Conservation (phyloP, 2,797 vertebrate species). For the Tolypeutes matacus region DNA sequence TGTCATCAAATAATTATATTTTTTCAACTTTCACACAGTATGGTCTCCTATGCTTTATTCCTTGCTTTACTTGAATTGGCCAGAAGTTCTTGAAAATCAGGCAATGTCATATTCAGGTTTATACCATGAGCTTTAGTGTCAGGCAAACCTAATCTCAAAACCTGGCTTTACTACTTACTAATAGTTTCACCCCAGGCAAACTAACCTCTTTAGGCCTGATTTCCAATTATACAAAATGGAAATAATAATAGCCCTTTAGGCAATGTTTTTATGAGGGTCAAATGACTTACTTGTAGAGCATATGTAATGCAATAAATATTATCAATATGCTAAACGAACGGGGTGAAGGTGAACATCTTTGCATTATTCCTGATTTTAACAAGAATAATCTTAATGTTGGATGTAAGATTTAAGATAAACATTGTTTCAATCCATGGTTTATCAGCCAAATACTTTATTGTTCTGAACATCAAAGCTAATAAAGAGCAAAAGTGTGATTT, state of each 20-base stretch:
- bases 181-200: background rate
- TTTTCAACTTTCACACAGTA: background rate
- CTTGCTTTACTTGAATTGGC: background rate
- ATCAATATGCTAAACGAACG: background rate
- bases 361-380: background rate
- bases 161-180: background rate
- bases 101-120: background rate
- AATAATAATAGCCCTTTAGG: background rate
- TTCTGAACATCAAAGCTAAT: background rate
- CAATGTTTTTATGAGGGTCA: background rate
- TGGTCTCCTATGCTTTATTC: background rate
- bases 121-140: background rate
- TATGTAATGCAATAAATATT: background rate
- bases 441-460: background rate
- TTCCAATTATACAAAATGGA: constrained; percentile 20
- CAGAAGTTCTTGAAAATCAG: background rate
- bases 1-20: background rate
- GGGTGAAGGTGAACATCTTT: background rate
- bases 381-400: background rate
- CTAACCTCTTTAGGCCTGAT: background rate
- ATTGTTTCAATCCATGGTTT: background rate
- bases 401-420: background rate
- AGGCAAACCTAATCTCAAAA: background rate
- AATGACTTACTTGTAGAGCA: background rate
- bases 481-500: background rate